Evolutionary conservation across 2,797 vertebrate genomes (phyloP).

Genomic region (Buphagus erythrorhynchus): DNA sequence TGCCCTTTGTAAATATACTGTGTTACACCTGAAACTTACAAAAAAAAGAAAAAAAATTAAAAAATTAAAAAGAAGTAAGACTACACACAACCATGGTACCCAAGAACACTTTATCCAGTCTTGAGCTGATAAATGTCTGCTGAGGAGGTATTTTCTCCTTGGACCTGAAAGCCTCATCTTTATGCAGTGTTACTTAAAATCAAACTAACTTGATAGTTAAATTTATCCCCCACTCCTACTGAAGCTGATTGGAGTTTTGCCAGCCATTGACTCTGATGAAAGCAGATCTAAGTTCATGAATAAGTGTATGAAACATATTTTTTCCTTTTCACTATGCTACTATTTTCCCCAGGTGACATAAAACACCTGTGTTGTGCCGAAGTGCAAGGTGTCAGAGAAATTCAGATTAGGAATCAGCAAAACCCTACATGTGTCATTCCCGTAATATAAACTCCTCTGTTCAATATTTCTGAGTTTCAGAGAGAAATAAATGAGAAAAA

Average conservation of each 20-base stretch:
- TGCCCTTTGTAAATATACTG: constrained; percentile 55
- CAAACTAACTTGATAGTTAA: background rate
- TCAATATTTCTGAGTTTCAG: background rate
- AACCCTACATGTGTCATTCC: background rate
- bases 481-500: background rate
- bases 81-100: background rate
- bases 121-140: background rate
- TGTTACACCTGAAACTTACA: constrained; percentile 57
- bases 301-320: constrained; percentile 7
- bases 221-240: background rate
- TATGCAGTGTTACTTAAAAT: background rate
- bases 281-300: constrained; percentile 27
- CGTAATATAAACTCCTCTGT: background rate
- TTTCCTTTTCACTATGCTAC: background rate
- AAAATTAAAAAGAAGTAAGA: background rate
- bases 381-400: constrained; percentile 15
- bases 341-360: constrained; percentile 1
- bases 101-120: background rate
- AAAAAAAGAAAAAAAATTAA: background rate
- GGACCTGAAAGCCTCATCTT: background rate
- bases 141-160: background rate
- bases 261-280: constrained; percentile 11
- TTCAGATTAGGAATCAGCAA: background rate
- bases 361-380: constrained; percentile 19
- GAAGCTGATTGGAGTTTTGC: background rate